These are phyloP conservation scores for Branchinecta lynchi DNA, from an alignment of 1,140 invertebrate species.

Conservation along the genomic window DNA sequence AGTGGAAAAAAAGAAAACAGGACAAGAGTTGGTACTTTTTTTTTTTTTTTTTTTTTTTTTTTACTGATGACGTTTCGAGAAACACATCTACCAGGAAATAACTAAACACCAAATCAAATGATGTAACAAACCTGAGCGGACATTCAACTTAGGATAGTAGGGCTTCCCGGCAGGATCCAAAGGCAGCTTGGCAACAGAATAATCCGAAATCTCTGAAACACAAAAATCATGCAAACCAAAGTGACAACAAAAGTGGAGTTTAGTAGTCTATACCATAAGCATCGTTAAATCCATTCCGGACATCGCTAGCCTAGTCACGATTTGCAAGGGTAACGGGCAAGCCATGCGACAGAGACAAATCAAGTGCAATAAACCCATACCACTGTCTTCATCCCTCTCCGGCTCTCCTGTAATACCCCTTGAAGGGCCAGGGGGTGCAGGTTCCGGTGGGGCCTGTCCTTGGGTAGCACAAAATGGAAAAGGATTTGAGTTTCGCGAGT, in stretches of 20 bases:
- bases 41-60: too few species aligned
- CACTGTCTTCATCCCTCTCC: background rate
- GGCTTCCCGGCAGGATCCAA: conserved; percentile 14
- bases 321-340: too few species aligned
- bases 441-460: conserved; percentile 20
- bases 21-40: too few species aligned
- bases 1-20: too few species aligned
- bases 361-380: background rate
- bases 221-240: conserved; percentile 14
- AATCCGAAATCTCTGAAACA: conserved; percentile 1
- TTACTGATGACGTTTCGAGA: background rate
- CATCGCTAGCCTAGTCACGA: too few species aligned
- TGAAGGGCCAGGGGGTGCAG: conserved; percentile 19
- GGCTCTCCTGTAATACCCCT: background rate
- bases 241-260: conserved; percentile 15
- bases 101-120: background rate
- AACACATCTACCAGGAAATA: background rate
- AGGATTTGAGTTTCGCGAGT: background rate
- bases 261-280: too few species aligned
- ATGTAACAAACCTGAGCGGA: background rate
- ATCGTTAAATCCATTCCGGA: too few species aligned
- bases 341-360: too few species aligned
- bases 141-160: conserved; percentile 1
- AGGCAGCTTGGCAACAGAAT: conserved; percentile 11
- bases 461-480: conserved; percentile 14